Percentiles rank a stretch among this genome's conserved stretches.
Conservation (phyloP, 2,113 vertebrate species). For the Terrapene triunguis region DNA sequence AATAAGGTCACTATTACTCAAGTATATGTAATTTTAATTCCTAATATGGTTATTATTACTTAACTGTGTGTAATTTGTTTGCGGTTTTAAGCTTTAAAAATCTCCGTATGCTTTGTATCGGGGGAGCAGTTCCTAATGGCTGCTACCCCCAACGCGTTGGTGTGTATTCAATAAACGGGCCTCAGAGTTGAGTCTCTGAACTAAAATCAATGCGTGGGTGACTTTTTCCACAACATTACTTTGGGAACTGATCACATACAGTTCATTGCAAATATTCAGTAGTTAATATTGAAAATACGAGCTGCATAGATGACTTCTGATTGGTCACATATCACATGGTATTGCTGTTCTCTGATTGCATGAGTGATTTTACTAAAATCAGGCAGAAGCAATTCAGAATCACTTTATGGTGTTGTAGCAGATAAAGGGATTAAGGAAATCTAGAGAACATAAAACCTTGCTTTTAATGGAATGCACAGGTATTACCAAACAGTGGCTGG, state of each 20-base stretch:
- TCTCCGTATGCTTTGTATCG: no score
- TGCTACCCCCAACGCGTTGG: no score
- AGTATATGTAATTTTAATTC: no score
- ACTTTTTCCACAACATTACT: not conserved
- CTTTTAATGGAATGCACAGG: not conserved
- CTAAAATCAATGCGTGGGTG: no score
- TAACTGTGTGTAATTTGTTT: no score
- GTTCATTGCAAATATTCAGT: not conserved
- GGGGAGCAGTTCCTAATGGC: no score
- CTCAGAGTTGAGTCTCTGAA: no score
- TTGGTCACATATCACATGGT: not conserved
- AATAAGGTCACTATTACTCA: no score
- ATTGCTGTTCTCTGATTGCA: not conserved
- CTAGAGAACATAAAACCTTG: not conserved
- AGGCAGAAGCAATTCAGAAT: not conserved
- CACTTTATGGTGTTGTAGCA: not conserved
- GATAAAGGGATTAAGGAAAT: not conserved
- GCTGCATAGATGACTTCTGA: not conserved
- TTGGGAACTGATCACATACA: not conserved
- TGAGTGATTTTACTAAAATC: not conserved
- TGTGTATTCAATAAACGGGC: no score
- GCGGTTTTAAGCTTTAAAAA: no score
- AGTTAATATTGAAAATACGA: not conserved
- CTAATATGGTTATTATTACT: no score
- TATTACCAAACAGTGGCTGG: accelerated